These are phyloP conservation scores for Drosophila quadrilineata DNA, from an alignment of 1,140 invertebrate genomes.

Conservation along the genomic window DNA sequence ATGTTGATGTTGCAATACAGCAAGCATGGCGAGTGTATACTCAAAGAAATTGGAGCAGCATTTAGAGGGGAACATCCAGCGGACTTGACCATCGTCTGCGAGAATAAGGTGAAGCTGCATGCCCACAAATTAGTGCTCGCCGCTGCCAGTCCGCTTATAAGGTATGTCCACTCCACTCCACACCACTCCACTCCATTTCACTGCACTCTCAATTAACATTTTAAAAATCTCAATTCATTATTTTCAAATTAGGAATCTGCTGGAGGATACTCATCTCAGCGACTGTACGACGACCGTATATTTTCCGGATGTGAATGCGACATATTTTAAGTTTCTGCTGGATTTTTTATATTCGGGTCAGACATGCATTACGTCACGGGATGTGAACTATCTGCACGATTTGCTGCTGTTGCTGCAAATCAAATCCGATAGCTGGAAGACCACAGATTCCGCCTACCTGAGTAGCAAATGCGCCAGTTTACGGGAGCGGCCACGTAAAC, in stretches of 20 bases:
- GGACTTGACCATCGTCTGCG: constrained; percentile 90
- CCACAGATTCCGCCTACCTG: constrained; percentile 81
- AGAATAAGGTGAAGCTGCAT: constrained; percentile 87
- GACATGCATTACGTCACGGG: constrained; percentile 89
- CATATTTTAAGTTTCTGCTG: constrained; percentile 89
- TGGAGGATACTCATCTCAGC: constrained; percentile 88
- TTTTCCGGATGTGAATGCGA: constrained; percentile 89
- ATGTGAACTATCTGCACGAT: constrained; percentile 90
- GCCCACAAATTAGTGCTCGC: constrained; percentile 91
- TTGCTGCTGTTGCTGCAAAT: constrained; percentile 91
- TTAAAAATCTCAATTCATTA: too few species aligned
- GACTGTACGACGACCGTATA: constrained; percentile 89
- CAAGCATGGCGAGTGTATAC: constrained; percentile 93
- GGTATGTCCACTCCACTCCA: constrained; percentile 81
- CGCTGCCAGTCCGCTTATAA: constrained; percentile 90
- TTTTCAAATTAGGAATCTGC: constrained; percentile 82
- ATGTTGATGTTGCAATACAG: constrained; percentile 93
- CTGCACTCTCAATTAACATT: too few species aligned
- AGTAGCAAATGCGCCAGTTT: constrained; percentile 55
- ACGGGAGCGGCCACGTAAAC: constrained; percentile 80
- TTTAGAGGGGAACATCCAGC: constrained; percentile 91
- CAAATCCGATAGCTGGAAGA: constrained; percentile 87
- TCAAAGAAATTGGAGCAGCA: constrained; percentile 92
- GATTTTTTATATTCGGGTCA: constrained; percentile 93
- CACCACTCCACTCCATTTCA: too few species aligned